Base-by-base conservation (phyloP, 2,113 vertebrate genomes). In the Pedionomus torquatus region DNA sequence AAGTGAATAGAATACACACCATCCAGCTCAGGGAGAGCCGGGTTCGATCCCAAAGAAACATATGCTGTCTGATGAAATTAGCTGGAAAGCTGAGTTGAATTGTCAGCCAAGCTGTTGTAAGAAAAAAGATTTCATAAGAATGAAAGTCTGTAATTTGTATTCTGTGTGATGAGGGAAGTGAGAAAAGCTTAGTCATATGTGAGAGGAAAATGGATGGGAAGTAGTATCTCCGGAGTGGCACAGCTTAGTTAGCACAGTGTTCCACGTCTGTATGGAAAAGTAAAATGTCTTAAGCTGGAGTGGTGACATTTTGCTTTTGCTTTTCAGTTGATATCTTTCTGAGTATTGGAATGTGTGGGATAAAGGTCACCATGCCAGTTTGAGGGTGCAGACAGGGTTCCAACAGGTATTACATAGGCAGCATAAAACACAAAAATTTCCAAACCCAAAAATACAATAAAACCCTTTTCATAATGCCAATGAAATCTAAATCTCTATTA, bases 41-140 rank as follows among this genome's bases (percentile, higher is more conserved):
- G 43, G 60, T 88, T 91, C 1, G 0, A 41, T 87, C 87, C 70
- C 2, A 4, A 69, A 85, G 90, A 92, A 96, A 57, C 93, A 96
- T 89, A 95, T 49, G 84, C 85, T 85, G 71, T 65, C 92, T 85
- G 93, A 69, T 1, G 70, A 94, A 93, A 94, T 95, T 66, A 95
- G 49, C 75, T 96, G 90, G 89, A 87, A 87, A 71, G 35, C 83
- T 82, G 60, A 87, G 51, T 55, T 83, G 71, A 93, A 88, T 93
- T 89, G 88, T 93, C 86, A 92, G 84, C 82, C 95, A 96, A 90
- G 66, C 41, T 90, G 70, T 21, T 83, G 26, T 70, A 94, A 86
- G 82, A 84, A 87, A 68, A 89, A 89, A 79, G 33, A 54, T 54
- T 80, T 78, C 69, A 76, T 52, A 91, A 91, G 81, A 91, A 96